Conservation (phyloP, 2,888 invertebrate species). For the Endotricha flammealis region DNA sequence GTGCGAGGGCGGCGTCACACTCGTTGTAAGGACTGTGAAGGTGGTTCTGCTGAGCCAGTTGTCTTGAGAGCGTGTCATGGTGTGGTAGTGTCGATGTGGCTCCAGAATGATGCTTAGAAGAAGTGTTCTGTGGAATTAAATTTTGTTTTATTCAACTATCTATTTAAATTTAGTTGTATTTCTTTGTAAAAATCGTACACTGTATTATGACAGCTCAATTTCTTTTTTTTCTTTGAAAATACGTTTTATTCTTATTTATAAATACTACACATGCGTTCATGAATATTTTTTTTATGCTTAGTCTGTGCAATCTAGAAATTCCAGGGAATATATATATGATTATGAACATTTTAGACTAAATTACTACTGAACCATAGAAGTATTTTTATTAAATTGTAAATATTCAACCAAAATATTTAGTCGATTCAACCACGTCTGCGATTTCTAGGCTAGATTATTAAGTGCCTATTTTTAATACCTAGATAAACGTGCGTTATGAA, state of each 20-base stretch:
- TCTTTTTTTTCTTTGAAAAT: conserved; percentile 3
- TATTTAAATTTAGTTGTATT: neutral
- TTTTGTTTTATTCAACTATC: conserved; percentile 80
- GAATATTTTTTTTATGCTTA: too few relatives aligned
- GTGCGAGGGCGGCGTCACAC: conserved; percentile 60
- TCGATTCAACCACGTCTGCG: too few relatives aligned
- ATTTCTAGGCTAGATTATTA: neutral
- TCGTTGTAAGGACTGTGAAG: conserved; percentile 77
- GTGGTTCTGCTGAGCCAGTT: conserved; percentile 67
- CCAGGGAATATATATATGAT: too few relatives aligned
- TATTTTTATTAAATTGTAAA: too few relatives aligned
- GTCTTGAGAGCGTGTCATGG: conserved; percentile 77
- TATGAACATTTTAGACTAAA: too few relatives aligned
- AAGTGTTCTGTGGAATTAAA: conserved; percentile 84
- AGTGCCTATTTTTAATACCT: neutral
- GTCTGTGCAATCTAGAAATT: too few relatives aligned
- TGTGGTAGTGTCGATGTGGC: conserved; percentile 82
- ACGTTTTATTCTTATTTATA: too few relatives aligned
- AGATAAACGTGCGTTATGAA: conserved; percentile 1
- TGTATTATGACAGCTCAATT: conserved; percentile 12
- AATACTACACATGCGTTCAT: too few relatives aligned
- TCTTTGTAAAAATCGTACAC: neutral
- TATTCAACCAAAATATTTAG: too few relatives aligned
- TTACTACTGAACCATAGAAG: too few relatives aligned
- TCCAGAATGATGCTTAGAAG: conserved; percentile 87